A percentile compares a stretch with the other conserved stretches of the same genome.
These are phyloP conservation scores for Tragelaphus scriptus DNA, from an alignment of 2,113 vertebrate genomes.

Conservation along the genomic window DNA sequence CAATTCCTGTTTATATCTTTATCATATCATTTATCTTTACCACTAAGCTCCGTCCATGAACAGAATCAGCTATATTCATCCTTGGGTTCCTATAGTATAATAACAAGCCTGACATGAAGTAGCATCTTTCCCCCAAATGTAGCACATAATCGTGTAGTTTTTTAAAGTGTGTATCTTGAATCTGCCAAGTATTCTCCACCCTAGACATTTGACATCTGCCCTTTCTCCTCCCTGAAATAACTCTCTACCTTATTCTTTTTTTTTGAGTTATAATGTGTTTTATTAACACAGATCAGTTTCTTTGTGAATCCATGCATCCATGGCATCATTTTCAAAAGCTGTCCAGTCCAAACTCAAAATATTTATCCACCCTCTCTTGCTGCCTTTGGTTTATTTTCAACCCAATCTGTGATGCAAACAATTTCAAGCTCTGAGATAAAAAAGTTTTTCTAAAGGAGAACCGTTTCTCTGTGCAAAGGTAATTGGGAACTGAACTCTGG, in stretches of 20 bases:
- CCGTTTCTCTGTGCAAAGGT: not conserved
- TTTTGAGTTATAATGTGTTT: not conserved
- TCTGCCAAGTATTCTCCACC: not conserved
- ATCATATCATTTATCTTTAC: not conserved
- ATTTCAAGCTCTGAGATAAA: not conserved
- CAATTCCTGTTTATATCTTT: not conserved
- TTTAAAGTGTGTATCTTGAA: not conserved
- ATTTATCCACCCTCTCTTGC: not conserved
- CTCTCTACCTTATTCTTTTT: not conserved
- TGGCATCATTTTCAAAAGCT: not conserved
- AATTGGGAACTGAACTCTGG: not conserved
- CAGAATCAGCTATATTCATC: not conserved
- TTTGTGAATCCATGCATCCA: not conserved
- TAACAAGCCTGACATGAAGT: not conserved
- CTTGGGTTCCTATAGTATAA: not conserved
- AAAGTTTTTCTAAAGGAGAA: not conserved
- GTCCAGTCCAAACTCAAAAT: not conserved
- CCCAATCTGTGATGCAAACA: not conserved
- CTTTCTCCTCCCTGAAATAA: not conserved
- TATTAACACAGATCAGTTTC: not conserved
- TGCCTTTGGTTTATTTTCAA: not conserved
- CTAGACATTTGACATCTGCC: not conserved
- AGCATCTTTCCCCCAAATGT: too few species aligned
- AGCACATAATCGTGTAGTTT: not conserved
- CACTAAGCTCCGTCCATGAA: not conserved